A percentile compares a stretch with the other conserved stretches of the same genome.
Conservation (phyloP, 2,888 invertebrate species). For the Blastobasis lacticolella region DNA sequence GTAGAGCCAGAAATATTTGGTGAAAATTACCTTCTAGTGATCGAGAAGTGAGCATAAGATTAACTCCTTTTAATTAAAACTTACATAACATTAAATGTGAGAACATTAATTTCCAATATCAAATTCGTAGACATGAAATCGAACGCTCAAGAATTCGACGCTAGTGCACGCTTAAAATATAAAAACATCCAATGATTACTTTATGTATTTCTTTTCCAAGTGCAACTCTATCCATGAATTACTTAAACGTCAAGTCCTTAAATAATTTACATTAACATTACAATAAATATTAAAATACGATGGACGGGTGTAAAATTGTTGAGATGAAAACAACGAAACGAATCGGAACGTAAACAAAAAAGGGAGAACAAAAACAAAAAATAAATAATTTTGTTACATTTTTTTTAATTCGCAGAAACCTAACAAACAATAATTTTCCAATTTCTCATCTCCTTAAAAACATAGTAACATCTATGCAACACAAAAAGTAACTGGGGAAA, state of each 20-base stretch:
- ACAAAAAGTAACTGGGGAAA: slow-evolving; percentile 72
- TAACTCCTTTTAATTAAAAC: slow-evolving; percentile 26
- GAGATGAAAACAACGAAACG: slow-evolving; percentile 38
- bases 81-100: slow-evolving; percentile 55
- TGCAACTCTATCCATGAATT: slow-evolving; percentile 56
- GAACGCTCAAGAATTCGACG: slow-evolving; percentile 31
- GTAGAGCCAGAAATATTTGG: neutral
- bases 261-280: slow-evolving; percentile 53
- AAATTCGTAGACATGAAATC: slow-evolving; percentile 55
- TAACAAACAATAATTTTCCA: slow-evolving; percentile 74
- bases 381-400: slow-evolving; percentile 68
- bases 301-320: slow-evolving; percentile 73
- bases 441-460: slow-evolving; percentile 66
- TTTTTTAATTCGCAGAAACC: slow-evolving; percentile 75
- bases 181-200: slow-evolving; percentile 57
- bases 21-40: slow-evolving; percentile 35
- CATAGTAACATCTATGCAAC: slow-evolving; percentile 76
- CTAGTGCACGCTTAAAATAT: slow-evolving; percentile 60
- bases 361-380: slow-evolving; percentile 47
- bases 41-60: slow-evolving; percentile 44
- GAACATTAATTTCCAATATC: slow-evolving; percentile 43
- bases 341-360: slow-evolving; percentile 27
- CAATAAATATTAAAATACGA: slow-evolving; percentile 67
- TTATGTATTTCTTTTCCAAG: slow-evolving; percentile 54
- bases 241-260: slow-evolving; percentile 34